Percentiles rank a stretch among this genome's conserved stretches.
These are phyloP conservation scores for Lepus townsendii DNA, from an alignment of 2,797 vertebrate species.

Conservation along the genomic window DNA sequence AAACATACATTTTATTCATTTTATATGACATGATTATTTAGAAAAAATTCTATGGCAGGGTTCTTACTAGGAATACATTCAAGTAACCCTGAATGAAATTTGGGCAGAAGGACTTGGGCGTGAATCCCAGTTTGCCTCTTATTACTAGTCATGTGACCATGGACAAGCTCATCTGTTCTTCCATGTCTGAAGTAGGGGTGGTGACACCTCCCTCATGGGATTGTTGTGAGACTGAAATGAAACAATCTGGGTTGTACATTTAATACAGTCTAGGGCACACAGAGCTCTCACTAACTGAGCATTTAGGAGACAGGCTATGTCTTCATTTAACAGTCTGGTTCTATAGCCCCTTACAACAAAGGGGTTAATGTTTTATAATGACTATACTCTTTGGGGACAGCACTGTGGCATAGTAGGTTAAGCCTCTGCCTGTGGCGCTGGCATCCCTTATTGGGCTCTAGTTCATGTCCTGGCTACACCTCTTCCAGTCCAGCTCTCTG, in stretches of 20 bases:
- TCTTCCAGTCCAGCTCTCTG: no score
- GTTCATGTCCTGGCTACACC: no score
- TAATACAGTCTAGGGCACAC: neutral
- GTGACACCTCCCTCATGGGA: neutral
- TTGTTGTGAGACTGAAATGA: neutral
- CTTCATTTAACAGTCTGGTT: neutral
- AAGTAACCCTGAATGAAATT: neutral
- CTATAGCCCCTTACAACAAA: neutral
- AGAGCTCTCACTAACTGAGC: neutral
- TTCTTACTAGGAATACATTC: neutral
- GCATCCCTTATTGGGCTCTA: no score
- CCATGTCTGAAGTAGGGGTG: neutral
- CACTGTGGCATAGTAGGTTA: no score
- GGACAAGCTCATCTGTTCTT: neutral
- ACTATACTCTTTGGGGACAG: neutral
- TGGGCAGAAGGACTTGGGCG: neutral
- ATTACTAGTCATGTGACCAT: neutral
- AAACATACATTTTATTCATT: neutral
- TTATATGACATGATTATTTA: neutral
- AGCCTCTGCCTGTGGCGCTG: no score
- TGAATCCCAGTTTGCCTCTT: neutral
- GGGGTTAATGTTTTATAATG: neutral
- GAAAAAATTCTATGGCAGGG: constrained; percentile 15
- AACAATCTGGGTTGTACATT: neutral
- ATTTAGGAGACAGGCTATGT: neutral